Base-by-base conservation (phyloP, 1,140 invertebrate species). In the Macrosteles quadrilineatus region DNA sequence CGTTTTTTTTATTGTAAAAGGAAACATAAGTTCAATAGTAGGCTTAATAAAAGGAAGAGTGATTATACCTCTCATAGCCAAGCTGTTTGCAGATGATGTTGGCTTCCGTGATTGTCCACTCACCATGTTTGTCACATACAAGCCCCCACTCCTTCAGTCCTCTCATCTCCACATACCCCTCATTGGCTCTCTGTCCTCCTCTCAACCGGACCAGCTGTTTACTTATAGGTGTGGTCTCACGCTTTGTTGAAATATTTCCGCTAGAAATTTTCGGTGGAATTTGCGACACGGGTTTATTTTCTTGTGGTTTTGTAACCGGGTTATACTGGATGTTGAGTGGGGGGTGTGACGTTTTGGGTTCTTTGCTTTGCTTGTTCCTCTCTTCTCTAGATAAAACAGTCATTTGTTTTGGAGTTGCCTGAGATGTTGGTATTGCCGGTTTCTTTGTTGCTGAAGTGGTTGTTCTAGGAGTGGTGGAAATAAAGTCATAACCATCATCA, bases 11-110 rank as follows among this genome's bases (percentile, higher is more conserved):
- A n/a, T n/a, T n/a, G n/a, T n/a, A n/a, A n/a, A n/a, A n/a, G n/a
- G n/a, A n/a, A n/a, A n/a, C n/a, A n/a, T n/a, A n/a, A n/a, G n/a
- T n/a, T n/a, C n/a, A n/a, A n/a, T n/a, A n/a, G n/a, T n/a, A n/a
- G n/a, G n/a, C n/a, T n/a, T n/a, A n/a, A n/a, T n/a, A n/a, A n/a
- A n/a, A n/a, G n/a, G n/a, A n/a, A n/a, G n/a, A n/a, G n/a, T n/a
- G n/a, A n/a, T n/a, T n/a, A n/a, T 78, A 86, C 84, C 83, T 83
- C 0, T 74, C 50, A 72, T 83, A 87, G 47, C 86, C 85, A 0
- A 87, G 77, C 72, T 85, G 83, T 69, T 75, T 80, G 74, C 86
- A 87, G n/a, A 86, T 79, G 27, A 87, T 74, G 65, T 82, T 73
- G 11, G 85, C 85, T 78, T 86, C 83, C 27, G 82, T 79, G 11